Evolutionary conservation across 2,797 vertebrate genomes (phyloP), one percentile per base, ranked within the genome.

Genomic region (Hyperoplus lanceolatus): DNA sequence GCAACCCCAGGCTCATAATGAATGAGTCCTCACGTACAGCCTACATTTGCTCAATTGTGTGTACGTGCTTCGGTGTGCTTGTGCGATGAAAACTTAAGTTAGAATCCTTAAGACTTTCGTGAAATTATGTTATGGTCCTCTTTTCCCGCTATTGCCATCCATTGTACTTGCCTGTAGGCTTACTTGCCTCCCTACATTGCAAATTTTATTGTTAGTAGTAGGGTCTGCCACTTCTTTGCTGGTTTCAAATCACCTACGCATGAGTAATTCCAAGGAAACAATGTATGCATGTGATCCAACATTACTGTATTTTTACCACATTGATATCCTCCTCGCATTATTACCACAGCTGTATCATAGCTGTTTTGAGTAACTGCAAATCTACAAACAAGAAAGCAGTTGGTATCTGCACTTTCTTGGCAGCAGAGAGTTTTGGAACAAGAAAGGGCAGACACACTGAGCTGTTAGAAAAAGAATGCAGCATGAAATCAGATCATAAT

Each of bases 1-100:
- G 73, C 70, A 83, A 87, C 87, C 55, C 53, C 16, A 21, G 8
- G 58, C 81, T 90, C 82, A 78, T 86, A 85, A 90, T 75, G 64
- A 81, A 90, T 75, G 64, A 81, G 79, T 62, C 83, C 86, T 81
- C 57, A 3, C 11, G 4, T 56, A 77, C 21, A 21, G 21, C 21
- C 21, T 49, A 71, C 4, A 16, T 63, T 49, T 43, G 1, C 38
- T 54, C 8, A 15, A 38, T 57, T 76, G 57, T 81, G 57, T 69
- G 2, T 50, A 9, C 69, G 14, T 68, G 29, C 21, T 38, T 42
- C 14, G 61, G 55, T 60, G 21, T 70, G 50, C 64, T 13, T 67
- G 65, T 55, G 50, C 50, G 7, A 4, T 36, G 1, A 18, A 55
- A 64, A 50, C 79, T n/a, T 45, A 43, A 56, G 2, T 14, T 42